Evolutionary conservation across 2,113 vertebrate genomes (phyloP), one percentile per base, ranked within the genome.

Genomic region (Falco punctatus): DNA sequence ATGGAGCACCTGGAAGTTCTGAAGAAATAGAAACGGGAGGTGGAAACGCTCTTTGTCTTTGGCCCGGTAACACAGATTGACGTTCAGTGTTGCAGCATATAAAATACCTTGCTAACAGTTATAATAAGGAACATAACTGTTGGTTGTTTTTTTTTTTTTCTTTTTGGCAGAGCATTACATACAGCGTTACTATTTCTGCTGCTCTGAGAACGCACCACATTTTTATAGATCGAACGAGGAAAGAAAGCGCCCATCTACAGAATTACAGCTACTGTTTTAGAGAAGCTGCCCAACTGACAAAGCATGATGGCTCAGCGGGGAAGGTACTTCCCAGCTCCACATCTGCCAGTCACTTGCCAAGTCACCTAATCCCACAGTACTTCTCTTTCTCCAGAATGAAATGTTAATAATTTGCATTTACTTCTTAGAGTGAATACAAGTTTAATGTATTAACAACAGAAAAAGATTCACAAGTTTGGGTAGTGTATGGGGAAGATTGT

Each of bases 1-100:
- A 98, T 1, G 99, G 99, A 40, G 98, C 98, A 9, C 99, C 99
- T 12, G 99, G 99, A 87, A 99, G 99, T 67, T 99, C 99, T 99
- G 73, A 20, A 83, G 28, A 59, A 65, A 46, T 1, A 64, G 21
- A 72, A 89, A 11, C 13, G 22, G 81, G 40, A 78, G 12, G 18
- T 32, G 54, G 66, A 61, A 95, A 75, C 0, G 7, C 42, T 18
- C 18, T 32, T 35, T 1, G 2, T 57, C 21, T 13, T 26, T 13
- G 18, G 54, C 9, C 12, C 44, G 24, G 26, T 35, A 70, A 35
- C 26, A 10, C 27, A 46, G 27, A 30, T 2, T 72, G 61, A 28
- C 9, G 1, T 24, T 72, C 20, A 10, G 7, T 22, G 30, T 86
- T 70, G 55, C 38, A 73, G 12, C 10, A 7, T 2, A 42, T 20